Evolutionary conservation across 2,888 invertebrate species (phyloP).

Genomic region (Chloroclystis v-ata): DNA sequence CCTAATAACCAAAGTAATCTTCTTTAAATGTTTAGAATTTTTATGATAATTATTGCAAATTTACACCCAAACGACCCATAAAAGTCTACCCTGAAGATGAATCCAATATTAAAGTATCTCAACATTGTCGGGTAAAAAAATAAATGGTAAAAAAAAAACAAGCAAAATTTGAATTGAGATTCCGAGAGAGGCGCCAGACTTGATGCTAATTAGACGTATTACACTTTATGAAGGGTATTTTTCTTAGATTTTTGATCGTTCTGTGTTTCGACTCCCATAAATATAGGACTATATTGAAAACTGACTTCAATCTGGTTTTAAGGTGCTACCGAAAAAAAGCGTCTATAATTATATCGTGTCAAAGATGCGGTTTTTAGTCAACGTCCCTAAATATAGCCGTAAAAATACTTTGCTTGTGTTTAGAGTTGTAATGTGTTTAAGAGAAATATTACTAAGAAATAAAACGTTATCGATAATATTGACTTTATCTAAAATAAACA

Average conservation of each 20-base stretch:
- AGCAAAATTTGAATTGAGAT: constrained; percentile 13
- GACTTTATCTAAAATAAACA: no score
- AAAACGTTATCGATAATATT: no score
- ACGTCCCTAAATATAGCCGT: neutral
- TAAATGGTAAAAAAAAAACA: constrained; percentile 7
- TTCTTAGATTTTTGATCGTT: no score
- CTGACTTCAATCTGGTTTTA: neutral
- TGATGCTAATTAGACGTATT: constrained; percentile 6
- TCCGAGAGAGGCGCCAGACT: constrained; percentile 13
- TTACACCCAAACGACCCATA: constrained; percentile 11
- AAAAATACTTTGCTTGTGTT: no score
- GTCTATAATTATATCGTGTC: neutral
- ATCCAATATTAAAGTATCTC: constrained; percentile 16
- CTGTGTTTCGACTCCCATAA: constrained; percentile 3
- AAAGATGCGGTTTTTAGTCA: neutral
- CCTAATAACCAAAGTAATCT: constrained; percentile 31
- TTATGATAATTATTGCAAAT: constrained; percentile 17
- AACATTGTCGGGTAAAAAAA: constrained; percentile 6
- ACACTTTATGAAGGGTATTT: constrained; percentile 9
- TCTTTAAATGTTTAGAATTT: constrained; percentile 27
- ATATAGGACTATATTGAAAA: no score
- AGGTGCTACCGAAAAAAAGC: neutral
- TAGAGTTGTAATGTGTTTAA: no score
- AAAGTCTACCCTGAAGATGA: constrained; percentile 10
- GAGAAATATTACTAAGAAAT: no score